Evolutionary conservation across 2,113 vertebrate genomes (phyloP), one percentile per base, ranked within the genome.

Genomic region (Prinia subflava): DNA sequence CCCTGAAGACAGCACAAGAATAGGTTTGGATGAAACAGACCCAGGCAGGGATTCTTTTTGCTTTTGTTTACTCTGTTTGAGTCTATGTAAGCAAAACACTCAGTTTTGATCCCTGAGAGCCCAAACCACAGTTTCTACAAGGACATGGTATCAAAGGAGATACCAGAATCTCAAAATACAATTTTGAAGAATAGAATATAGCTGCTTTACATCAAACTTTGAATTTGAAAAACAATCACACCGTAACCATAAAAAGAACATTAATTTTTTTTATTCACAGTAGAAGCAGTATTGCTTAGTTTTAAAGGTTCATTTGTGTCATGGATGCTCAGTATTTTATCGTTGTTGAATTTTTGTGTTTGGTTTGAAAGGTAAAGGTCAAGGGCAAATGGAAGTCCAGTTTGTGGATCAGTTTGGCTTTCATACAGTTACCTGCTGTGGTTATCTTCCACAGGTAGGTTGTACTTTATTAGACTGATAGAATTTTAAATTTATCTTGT

Each of bases 371-470:
- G 98, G 97, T 92, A 98, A 92, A 95, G 95, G 97, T 44, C 69
- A 88, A 13, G 96, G 89, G 28, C 97, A 97, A 90, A 87, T 42
- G 18, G 98, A 98, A 19, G 83, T 89, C 27, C 92, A 96, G 59
- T 98, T 95, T 53, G 97, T 99, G 91, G 98, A 98, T 83, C 97
- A 96, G 50, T 99, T 98, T 98, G 99, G 99, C 35, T 99, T 99
- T 96, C 95, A 96, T 42, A 97, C 98, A 70, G 53, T 97, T 60
- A 99, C 99, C 33, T 99, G 99, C 96, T 99, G n/a, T 97, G 99
- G 99, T 42, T 99, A 99, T 96, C 94, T 99, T 63, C 98, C 99
- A 81, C 99, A 99, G 98, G 99, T 99, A 97, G 95, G 97, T 67
- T 79, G 39, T 82, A n/a, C 74, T 89, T 86, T 19, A 50, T 82